These are phyloP conservation scores for Drosophila sordidula DNA, from an alignment of 2,888 invertebrate species.

Conservation along the genomic window DNA sequence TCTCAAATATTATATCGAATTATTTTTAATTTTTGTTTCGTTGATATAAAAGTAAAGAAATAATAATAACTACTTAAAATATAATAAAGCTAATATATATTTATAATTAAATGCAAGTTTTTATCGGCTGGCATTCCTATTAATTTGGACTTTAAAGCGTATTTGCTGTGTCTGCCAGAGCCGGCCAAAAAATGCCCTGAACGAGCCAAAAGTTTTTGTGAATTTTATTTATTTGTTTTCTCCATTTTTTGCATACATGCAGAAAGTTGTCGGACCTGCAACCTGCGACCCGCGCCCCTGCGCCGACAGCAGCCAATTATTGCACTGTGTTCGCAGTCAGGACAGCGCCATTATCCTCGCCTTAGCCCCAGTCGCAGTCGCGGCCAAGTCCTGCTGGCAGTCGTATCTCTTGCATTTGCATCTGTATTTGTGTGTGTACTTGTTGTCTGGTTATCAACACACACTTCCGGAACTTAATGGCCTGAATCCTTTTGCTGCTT, in stretches of 20 bases:
- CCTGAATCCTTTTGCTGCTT: slow-evolving; percentile 84
- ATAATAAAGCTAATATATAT: too few species aligned
- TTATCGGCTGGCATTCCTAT: too few species aligned
- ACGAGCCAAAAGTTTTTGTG: slow-evolving; percentile 37
- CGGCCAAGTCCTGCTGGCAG: slow-evolving; percentile 14
- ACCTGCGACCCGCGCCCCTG: neutral
- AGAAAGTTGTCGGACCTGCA: neutral
- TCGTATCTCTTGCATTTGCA: slow-evolving; percentile 37
- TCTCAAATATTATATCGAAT: too few species aligned
- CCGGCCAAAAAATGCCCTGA: slow-evolving; percentile 11
- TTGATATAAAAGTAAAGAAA: too few species aligned
- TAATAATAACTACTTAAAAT: too few species aligned
- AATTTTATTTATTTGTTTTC: slow-evolving; percentile 13
- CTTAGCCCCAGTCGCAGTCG: neutral
- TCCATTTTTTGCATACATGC: slow-evolving; percentile 1
- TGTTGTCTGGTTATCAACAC: slow-evolving; percentile 81
- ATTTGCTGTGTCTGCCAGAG: slow-evolving; percentile 1
- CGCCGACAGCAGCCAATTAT: slow-evolving; percentile 60
- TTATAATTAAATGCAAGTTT: too few species aligned
- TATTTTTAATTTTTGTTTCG: too few species aligned
- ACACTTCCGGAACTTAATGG: slow-evolving; percentile 85
- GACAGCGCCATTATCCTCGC: slow-evolving; percentile 40
- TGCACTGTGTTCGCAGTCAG: slow-evolving; percentile 56
- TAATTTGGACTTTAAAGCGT: neutral
- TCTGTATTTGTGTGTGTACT: slow-evolving; percentile 52